Evolutionary conservation across 2,888 invertebrate genomes (phyloP), one percentile per base, ranked within the genome.

Genomic region (Spicauda simplicius): DNA sequence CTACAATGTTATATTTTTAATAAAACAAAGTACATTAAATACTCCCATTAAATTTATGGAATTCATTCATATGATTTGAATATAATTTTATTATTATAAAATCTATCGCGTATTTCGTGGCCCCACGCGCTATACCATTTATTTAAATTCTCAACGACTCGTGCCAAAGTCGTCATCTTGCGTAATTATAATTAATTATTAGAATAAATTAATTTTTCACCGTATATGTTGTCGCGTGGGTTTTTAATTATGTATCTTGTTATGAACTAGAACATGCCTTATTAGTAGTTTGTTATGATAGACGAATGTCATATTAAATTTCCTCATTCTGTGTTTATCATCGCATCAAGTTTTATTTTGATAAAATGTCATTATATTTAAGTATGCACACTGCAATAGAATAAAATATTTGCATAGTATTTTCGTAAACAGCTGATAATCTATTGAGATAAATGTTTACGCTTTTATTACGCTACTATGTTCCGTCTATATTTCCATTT

Each of bases 121-220:
- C 58, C 16, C 54, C 41, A 64, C 52, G 6, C 20, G 19, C 41
- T 41, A 14, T 52, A 58, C 41, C 53, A 64, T 64, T 64, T 64
- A 64, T 64, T 53, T 33, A 64, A 64, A 64, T 64, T n/a, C 10
- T 25, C 18, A 14, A n/a, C 41, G 57, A 58, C 58, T 64, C 63
- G 30, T 64, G 53, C 58, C 52, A 58, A 50, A 58, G 41, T 18
- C 52, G 41, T 18, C 52, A 52, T 50, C 57, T 52, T 64, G 50
- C 14, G 56, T 57, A 57, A 64, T 53, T 53, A 53, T 65, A 41
- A 41, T 41, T 65, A 65, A 65, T 59, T 65, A 65, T 53, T 45
- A 16, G 25, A 53, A 57, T 65, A 45, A 59, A 65, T 65, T 65
- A 54, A 53, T 59, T 65, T 64, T 64, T 16, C 12, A 5, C 58